Evolutionary conservation across 2,113 vertebrate species (phyloP).

Genomic region (Pituophis catenifer): DNA sequence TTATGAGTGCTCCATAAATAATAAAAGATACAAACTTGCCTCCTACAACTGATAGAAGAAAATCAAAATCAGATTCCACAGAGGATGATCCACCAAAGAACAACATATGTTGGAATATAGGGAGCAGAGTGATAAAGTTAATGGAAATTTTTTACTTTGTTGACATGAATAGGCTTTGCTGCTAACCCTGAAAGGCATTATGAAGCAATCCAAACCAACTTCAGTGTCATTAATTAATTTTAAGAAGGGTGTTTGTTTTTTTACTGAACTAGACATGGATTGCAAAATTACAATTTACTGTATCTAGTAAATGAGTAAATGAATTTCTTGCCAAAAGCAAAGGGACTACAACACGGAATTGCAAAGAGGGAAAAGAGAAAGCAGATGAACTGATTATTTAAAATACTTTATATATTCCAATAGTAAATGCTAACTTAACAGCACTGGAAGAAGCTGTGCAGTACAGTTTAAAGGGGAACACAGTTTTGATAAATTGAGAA

Average conservation of each 20-base stretch:
- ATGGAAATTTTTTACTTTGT: background rate
- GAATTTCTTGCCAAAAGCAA: background rate
- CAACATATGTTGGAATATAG: background rate
- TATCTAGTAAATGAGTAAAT: background rate
- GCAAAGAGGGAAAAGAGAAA: background rate
- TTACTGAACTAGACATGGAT: background rate
- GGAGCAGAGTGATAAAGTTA: background rate
- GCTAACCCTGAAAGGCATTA: background rate
- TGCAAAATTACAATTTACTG: background rate
- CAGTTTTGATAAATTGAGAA: background rate
- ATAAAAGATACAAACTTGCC: background rate
- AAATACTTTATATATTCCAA: background rate
- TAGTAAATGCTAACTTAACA: background rate
- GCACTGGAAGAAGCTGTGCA: background rate
- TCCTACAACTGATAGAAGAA: background rate
- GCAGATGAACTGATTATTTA: background rate
- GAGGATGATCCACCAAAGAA: background rate
- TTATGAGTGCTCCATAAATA: background rate
- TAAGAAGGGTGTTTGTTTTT: background rate
- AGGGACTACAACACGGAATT: background rate
- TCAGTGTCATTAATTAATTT: background rate
- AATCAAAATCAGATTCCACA: background rate
- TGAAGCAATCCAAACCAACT: background rate
- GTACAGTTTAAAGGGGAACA: background rate
- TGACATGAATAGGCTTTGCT: background rate